Evolutionary conservation across 1,140 invertebrate species (phyloP).

Genomic region (Calycopis cecrops): DNA sequence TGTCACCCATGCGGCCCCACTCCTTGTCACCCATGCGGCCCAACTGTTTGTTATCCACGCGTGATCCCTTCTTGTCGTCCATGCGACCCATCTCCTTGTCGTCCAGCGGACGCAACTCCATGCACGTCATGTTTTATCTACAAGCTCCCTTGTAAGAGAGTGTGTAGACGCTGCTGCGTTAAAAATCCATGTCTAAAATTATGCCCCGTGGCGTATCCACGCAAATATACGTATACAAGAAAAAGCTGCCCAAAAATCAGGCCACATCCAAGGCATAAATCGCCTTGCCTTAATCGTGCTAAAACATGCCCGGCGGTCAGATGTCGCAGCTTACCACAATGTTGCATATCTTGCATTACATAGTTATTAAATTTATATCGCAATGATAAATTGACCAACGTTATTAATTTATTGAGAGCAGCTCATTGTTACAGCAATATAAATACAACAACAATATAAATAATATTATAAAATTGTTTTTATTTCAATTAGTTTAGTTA

Average conservation of each 20-base stretch:
- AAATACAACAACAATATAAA: no score
- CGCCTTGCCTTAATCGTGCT: slow-evolving; percentile 49
- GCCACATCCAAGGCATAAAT: slow-evolving; percentile 40
- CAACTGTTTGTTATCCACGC: slow-evolving; percentile 20
- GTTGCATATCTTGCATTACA: slow-evolving; percentile 32
- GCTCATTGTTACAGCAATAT: no score
- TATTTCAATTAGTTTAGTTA: no score
- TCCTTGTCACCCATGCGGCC: slow-evolving; percentile 20
- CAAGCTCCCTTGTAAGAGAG: neutral
- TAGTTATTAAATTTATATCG: no score
- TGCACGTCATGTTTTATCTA: no score
- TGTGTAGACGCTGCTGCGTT: neutral
- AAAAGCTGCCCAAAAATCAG: slow-evolving; percentile 49
- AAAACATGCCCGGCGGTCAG: slow-evolving; percentile 44
- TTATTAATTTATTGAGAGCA: no score
- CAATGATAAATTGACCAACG: no score
- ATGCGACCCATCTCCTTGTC: no score
- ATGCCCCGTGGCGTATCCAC: slow-evolving; percentile 47
- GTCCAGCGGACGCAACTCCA: no score
- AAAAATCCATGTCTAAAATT: slow-evolving; percentile 45
- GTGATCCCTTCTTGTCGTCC: slow-evolving; percentile 26
- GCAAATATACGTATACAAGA: slow-evolving; percentile 32
- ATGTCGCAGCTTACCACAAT: slow-evolving; percentile 44
- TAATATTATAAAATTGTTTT: no score
- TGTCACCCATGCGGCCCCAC: slow-evolving; percentile 18